A percentile compares a stretch with the other conserved stretches of the same genome.
Evolutionary conservation across 2,113 vertebrate genomes (phyloP).

Genomic region (Lampris incognitus): DNA sequence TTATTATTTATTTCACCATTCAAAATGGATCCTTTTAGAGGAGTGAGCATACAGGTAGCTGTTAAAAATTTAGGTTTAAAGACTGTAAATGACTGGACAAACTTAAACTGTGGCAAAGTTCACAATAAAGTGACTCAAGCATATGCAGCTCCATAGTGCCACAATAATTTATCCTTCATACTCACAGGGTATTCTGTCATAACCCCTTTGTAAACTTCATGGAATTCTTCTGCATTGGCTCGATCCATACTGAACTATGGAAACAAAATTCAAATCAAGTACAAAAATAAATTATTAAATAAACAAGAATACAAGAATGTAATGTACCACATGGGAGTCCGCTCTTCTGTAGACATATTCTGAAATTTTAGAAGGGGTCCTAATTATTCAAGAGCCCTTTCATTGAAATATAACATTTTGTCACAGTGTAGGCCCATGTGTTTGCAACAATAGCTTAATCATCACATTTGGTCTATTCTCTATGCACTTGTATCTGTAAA

Average conservation of each 20-base stretch:
- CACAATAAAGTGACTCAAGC: background rate
- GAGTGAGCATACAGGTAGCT: too few relatives aligned
- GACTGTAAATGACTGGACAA: background rate
- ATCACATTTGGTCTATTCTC: background rate
- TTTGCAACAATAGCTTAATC: background rate
- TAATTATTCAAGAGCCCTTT: background rate
- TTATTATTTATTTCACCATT: background rate
- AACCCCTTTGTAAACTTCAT: constrained; percentile 94
- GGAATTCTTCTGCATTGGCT: constrained; percentile 93
- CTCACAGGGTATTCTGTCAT: constrained; percentile 92
- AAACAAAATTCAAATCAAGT: background rate
- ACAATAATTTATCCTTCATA: constrained; percentile 48
- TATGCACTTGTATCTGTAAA: background rate
- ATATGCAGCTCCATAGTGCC: constrained; percentile 1
- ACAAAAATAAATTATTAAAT: background rate
- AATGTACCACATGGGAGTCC: background rate
- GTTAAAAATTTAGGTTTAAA: background rate
- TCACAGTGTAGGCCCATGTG: background rate
- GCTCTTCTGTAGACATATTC: background rate
- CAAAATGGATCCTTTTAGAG: background rate
- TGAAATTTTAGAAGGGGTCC: background rate
- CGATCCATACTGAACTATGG: constrained; percentile 90
- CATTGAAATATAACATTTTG: background rate
- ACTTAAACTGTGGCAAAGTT: too few relatives aligned
- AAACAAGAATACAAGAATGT: background rate